phyloP scores from a whole-genome alignment of 1,140 invertebrate genomes.

The Phthorimaea operculella region DNA sequence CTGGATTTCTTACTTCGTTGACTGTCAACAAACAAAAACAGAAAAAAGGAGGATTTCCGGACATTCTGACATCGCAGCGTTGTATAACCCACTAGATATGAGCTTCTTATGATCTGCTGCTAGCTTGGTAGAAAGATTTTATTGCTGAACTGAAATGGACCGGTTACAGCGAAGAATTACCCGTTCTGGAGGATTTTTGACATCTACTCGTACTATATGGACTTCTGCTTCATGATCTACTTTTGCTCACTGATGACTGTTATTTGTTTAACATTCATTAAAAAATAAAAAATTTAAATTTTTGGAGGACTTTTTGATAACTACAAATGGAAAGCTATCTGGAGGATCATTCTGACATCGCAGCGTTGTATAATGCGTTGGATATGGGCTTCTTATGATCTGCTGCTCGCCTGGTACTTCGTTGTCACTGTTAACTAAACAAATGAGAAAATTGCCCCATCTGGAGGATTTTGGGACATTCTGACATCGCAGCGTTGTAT shows the following conservation, averaged over 20 bases:
- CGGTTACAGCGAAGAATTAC: constrained; percentile 94
- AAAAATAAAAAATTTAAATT: too few relatives aligned
- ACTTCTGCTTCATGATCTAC: too few relatives aligned
- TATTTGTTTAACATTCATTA: too few relatives aligned
- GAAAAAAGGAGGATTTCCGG: constrained; percentile 93
- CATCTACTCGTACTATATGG: too few relatives aligned
- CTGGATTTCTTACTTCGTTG: too few relatives aligned
- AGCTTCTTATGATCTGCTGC: constrained; percentile 87
- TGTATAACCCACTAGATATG: constrained; percentile 95
- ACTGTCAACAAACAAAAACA: too few relatives aligned
- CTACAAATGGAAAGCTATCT: too few relatives aligned
- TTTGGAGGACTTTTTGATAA: too few relatives aligned
- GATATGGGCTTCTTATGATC: constrained; percentile 95
- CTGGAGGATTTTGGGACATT: constrained; percentile 94
- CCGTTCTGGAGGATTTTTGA: constrained; percentile 96
- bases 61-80: constrained; percentile 90
- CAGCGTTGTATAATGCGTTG: constrained; percentile 92
- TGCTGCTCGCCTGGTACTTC: constrained; percentile 43
- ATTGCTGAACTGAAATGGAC: too few relatives aligned
- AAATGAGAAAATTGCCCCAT: constrained; percentile 98
- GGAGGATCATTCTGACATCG: constrained; percentile 96
- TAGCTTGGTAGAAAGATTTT: constrained; percentile 40
- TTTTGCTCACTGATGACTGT: too few relatives aligned
- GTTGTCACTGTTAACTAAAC: too few relatives aligned
- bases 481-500: constrained; percentile 91